Percentiles rank a stretch among this genome's conserved stretches.
phyloP scores from a whole-genome alignment of 2,888 invertebrate genomes.

The Sericinus montela region DNA sequence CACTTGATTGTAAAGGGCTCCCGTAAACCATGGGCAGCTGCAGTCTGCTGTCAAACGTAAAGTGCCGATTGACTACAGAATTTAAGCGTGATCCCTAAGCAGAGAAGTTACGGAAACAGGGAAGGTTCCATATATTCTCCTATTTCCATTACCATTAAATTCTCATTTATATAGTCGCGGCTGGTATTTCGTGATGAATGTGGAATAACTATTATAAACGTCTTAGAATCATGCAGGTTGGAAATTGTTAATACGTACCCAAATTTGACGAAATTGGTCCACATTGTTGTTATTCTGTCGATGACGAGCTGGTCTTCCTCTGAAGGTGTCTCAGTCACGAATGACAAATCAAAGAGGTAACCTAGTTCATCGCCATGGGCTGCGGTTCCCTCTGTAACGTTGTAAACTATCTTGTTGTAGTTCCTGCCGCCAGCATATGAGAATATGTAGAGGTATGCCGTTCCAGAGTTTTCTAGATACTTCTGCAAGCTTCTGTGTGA shows the following conservation, averaged over 20 bases:
- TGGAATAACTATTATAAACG: too few relatives aligned
- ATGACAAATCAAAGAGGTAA: constrained; percentile 43
- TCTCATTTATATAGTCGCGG: too few relatives aligned
- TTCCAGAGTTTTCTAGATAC: constrained; percentile 25
- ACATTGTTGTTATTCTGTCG: constrained; percentile 41
- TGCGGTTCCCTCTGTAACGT: constrained; percentile 32
- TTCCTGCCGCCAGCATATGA: constrained; percentile 42
- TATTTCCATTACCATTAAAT: too few relatives aligned
- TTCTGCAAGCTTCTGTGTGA: constrained; percentile 36
- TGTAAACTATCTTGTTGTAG: constrained; percentile 24
- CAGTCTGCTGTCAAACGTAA: too few relatives aligned
- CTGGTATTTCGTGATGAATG: too few relatives aligned
- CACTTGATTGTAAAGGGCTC: too few relatives aligned
- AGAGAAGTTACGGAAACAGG: too few relatives aligned
- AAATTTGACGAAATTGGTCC: constrained; percentile 17
- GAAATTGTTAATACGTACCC: constrained; percentile 11
- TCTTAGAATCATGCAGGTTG: too few relatives aligned
- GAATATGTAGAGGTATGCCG: constrained; percentile 49
- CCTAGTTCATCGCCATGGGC: constrained; percentile 46
- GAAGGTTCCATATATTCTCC: too few relatives aligned
- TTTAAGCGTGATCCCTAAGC: too few relatives aligned
- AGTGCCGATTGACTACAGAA: too few relatives aligned
- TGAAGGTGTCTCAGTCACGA: constrained; percentile 20
- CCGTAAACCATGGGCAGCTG: too few relatives aligned
- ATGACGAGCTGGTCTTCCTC: constrained; percentile 40